Evolutionary conservation across 2,113 vertebrate genomes (phyloP).

Genomic region (Bubalus kerabau): DNA sequence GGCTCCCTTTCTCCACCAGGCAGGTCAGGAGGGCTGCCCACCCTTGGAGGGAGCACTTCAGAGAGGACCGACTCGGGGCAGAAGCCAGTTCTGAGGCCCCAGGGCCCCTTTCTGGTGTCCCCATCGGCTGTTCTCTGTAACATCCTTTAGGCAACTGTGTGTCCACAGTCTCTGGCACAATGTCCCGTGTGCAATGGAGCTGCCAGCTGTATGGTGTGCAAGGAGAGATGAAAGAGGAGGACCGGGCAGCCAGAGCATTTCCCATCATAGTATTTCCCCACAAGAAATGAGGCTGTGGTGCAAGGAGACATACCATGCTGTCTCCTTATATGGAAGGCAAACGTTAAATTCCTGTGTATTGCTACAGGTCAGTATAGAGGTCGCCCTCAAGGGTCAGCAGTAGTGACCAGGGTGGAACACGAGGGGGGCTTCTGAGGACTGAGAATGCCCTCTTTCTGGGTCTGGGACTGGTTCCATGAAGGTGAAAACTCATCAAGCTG

Average conservation of each 20-base stretch:
- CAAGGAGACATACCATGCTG: neutral
- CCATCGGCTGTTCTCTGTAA: neutral
- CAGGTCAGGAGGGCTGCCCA: neutral
- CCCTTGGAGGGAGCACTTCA: neutral
- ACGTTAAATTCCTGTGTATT: neutral
- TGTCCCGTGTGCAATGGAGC: neutral
- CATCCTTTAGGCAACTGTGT: neutral
- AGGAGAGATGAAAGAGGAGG: neutral
- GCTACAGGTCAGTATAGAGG: neutral
- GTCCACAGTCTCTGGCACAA: conserved; percentile 9
- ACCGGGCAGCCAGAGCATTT: neutral
- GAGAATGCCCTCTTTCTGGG: neutral
- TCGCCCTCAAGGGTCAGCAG: no score
- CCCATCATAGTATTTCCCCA: neutral
- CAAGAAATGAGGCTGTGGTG: neutral
- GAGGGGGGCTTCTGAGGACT: neutral
- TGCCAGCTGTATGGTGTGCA: neutral
- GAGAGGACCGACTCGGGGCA: neutral
- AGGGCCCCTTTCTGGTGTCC: neutral
- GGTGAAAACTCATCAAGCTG: neutral
- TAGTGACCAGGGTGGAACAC: neutral
- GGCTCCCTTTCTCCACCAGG: neutral
- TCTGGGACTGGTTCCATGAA: neutral
- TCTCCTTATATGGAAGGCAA: neutral
- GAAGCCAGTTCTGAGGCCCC: neutral